Percentiles rank a stretch among this genome's conserved stretches.
Conservation (phyloP, 2,113 vertebrate species). For the Elachura formosa region DNA sequence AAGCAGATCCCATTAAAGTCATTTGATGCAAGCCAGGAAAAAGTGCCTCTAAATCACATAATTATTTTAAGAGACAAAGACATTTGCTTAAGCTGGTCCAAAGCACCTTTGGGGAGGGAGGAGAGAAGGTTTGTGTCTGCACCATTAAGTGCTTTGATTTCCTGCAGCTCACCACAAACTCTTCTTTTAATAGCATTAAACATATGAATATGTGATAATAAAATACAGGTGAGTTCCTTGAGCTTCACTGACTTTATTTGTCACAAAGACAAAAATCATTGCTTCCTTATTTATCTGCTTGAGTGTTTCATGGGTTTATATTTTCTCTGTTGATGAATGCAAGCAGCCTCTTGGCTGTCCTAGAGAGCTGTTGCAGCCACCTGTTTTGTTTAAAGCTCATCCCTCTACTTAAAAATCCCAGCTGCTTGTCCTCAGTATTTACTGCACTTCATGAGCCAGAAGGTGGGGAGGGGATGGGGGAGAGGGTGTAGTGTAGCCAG, state of each 20-base stretch:
- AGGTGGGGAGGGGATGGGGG: no score
- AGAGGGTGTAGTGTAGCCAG: no score
- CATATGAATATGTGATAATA: background rate
- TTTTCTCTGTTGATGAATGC: background rate
- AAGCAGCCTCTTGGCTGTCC: background rate
- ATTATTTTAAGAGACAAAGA: slow-evolving; percentile 41
- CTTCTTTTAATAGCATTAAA: background rate
- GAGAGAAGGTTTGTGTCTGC: background rate
- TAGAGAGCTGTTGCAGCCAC: background rate
- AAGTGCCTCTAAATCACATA: slow-evolving; percentile 44
- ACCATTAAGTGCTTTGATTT: slow-evolving; percentile 16
- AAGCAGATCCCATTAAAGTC: slow-evolving; percentile 10
- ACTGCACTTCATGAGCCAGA: accelerated
- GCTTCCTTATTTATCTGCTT: background rate
- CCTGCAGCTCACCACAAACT: background rate
- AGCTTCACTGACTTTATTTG: background rate
- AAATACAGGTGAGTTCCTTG: slow-evolving; percentile 23
- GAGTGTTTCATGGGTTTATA: background rate
- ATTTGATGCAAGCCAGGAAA: slow-evolving; percentile 12
- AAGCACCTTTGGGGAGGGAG: slow-evolving; percentile 37
- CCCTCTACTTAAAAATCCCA: background rate
- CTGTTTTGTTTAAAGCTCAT: background rate
- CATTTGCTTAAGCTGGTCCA: slow-evolving; percentile 22
- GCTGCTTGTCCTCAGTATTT: background rate
- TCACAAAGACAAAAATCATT: background rate